Evolutionary conservation across 2,888 invertebrate species (phyloP).

Genomic region (Hoplodrina ambigua): DNA sequence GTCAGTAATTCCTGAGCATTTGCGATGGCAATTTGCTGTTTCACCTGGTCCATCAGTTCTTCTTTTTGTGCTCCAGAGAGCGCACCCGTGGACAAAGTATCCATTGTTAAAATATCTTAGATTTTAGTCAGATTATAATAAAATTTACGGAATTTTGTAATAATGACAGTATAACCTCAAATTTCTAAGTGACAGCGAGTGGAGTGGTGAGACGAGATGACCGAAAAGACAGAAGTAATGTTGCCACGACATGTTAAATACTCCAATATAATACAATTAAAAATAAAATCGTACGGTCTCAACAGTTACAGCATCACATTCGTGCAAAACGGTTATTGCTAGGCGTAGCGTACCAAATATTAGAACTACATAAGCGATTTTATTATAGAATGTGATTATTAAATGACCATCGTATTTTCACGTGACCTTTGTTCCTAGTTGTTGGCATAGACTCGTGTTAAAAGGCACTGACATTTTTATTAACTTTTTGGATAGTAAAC

Average conservation of each 20-base stretch:
- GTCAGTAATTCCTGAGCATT: slow-evolving; percentile 97
- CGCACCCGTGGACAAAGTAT: slow-evolving; percentile 88
- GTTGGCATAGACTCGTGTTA: too few species aligned
- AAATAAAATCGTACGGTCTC: too few species aligned
- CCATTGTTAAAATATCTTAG: slow-evolving; percentile 84
- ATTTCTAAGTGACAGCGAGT: slow-evolving; percentile 56
- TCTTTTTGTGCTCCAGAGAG: slow-evolving; percentile 94
- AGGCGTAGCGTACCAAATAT: too few species aligned
- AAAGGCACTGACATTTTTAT: too few species aligned
- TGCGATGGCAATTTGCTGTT: slow-evolving; percentile 98
- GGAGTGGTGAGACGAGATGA: background rate
- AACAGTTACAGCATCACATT: too few species aligned
- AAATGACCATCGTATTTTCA: too few species aligned
- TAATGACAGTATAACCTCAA: slow-evolving; percentile 78
- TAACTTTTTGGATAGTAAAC: too few species aligned
- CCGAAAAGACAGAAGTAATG: slow-evolving; percentile 19
- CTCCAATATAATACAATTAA: background rate
- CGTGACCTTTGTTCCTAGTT: too few species aligned
- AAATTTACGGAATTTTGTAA: slow-evolving; percentile 60
- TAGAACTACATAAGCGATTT: too few species aligned
- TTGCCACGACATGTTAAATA: slow-evolving; percentile 15
- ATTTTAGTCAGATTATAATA: slow-evolving; percentile 51
- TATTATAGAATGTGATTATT: too few species aligned
- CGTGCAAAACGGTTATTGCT: too few species aligned
- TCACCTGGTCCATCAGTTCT: slow-evolving; percentile 98